phyloP scores from a whole-genome alignment of 2,113 vertebrate species.

The Vulpes vulpes region DNA sequence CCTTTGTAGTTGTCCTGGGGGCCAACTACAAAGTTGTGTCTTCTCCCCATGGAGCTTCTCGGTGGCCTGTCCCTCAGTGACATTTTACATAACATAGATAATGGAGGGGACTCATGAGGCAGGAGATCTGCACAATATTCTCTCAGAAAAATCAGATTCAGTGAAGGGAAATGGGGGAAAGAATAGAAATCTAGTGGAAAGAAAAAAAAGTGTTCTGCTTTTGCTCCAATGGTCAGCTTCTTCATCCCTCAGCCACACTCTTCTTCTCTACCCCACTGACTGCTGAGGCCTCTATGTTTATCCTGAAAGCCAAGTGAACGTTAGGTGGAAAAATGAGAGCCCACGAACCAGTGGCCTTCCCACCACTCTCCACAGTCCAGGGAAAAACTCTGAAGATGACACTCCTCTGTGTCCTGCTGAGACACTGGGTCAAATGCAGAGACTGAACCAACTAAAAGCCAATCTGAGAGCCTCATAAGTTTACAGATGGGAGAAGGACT shows the following conservation, averaged over 20 bases:
- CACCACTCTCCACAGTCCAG: neutral
- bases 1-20: neutral
- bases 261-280: neutral
- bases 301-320: neutral
- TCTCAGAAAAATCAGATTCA: neutral
- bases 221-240: neutral
- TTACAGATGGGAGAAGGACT: neutral
- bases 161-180: neutral
- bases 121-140: neutral
- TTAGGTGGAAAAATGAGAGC: neutral
- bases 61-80: neutral
- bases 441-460: neutral
- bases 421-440: neutral
- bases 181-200: neutral
- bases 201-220: neutral
- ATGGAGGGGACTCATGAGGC: neutral
- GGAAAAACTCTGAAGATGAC: neutral
- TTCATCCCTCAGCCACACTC: neutral
- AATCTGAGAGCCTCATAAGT: neutral
- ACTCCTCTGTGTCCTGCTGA: no score
- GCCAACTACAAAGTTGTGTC: neutral
- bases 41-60: neutral
- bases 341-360: neutral
- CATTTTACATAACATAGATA: neutral
- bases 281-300: neutral